phyloP scores from a whole-genome alignment of 2,888 invertebrate genomes.

The Rotaria magnacalcarata region DNA sequence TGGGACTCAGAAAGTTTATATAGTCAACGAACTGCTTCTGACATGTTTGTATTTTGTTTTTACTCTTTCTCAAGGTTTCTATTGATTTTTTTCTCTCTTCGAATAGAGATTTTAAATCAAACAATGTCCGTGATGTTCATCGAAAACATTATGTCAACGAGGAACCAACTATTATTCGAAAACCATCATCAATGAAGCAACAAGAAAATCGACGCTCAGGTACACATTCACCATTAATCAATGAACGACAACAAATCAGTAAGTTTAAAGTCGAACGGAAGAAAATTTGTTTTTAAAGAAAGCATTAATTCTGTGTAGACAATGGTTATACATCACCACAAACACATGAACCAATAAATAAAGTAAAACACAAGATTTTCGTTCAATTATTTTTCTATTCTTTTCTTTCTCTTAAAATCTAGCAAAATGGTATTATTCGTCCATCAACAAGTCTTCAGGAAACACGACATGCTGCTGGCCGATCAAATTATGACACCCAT shows the following conservation, averaged over 20 bases:
- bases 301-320: no score
- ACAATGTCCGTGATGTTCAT: not conserved
- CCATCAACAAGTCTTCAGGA: conserved; percentile 5
- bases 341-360: not conserved
- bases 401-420: not conserved
- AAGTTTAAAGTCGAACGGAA: not conserved
- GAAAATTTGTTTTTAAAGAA: no score
- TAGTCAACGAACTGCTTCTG: conserved; percentile 12
- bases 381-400: not conserved
- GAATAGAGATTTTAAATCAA: not conserved
- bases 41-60: not conserved
- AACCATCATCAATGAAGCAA: not conserved
- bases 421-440: not conserved
- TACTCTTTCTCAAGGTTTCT: not conserved
- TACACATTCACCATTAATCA: not conserved
- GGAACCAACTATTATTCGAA: not conserved
- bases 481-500: not conserved
- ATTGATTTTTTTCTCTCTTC: not conserved
- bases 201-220: not conserved
- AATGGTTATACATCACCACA: no score
- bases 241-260: not conserved
- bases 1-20: conserved; percentile 27
- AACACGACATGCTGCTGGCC: not conserved
- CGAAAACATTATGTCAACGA: conserved; percentile 31
- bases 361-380: not conserved